Evolutionary conservation across 2,888 invertebrate species (phyloP).

Genomic region (Megastigmus dorsalis): DNA sequence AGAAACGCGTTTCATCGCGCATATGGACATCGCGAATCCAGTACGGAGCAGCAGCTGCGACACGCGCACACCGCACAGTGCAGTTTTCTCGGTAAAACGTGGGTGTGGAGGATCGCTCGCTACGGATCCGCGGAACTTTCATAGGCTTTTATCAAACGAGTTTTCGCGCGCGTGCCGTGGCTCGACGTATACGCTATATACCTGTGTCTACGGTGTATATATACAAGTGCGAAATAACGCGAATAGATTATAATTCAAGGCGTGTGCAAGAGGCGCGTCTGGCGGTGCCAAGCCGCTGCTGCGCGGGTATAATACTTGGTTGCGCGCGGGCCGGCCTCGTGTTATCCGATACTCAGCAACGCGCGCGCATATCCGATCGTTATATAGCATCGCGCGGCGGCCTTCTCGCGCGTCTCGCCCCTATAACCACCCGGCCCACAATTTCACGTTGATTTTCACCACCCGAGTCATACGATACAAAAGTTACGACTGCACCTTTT

Average conservation of each 20-base stretch:
- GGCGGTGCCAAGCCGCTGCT: too few relatives aligned
- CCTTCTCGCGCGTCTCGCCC: slow-evolving; percentile 35
- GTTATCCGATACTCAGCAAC: slow-evolving; percentile 30
- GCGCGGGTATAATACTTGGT: too few relatives aligned
- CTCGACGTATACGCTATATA: too few relatives aligned
- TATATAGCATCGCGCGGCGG: not conserved
- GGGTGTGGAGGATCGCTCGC: slow-evolving; percentile 46
- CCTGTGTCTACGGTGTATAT: too few relatives aligned
- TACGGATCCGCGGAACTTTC: slow-evolving; percentile 12
- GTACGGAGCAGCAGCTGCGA: not conserved
- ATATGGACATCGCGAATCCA: too few relatives aligned
- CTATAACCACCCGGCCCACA: slow-evolving; percentile 39
- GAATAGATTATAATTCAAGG: slow-evolving; percentile 55
- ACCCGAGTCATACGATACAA: slow-evolving; percentile 58
- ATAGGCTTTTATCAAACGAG: slow-evolving; percentile 46
- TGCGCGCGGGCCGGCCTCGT: slow-evolving; percentile 43
- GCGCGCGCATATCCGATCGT: slow-evolving; percentile 20
- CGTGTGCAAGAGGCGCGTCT: too few relatives aligned
- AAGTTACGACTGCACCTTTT: slow-evolving; percentile 56
- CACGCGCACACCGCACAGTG: not conserved
- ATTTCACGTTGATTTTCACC: slow-evolving; percentile 53
- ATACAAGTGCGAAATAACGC: not conserved
- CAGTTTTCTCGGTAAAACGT: slow-evolving; percentile 39
- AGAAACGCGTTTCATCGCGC: slow-evolving; percentile 32
- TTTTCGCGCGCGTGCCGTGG: slow-evolving; percentile 9